Percentiles rank a stretch among this genome's conserved stretches.
Conservation (phyloP, 1,140 invertebrate species). For the Tetramorium simillimum region DNA sequence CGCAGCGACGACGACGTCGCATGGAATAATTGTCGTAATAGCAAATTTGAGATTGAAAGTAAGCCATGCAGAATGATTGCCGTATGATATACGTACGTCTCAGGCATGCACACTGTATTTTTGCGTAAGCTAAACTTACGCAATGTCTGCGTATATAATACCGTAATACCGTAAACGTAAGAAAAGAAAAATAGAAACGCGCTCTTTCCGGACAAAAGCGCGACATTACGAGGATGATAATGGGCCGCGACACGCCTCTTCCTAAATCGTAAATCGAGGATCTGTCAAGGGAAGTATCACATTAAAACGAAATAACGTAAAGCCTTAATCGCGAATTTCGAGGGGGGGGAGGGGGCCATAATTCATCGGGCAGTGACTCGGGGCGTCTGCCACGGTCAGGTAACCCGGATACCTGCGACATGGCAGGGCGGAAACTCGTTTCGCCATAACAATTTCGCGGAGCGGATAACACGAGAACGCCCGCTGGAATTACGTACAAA, state of each 20-base stretch:
- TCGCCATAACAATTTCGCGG: conserved; percentile 71
- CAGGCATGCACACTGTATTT: background rate
- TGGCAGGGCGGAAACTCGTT: conserved; percentile 57
- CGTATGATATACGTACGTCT: background rate
- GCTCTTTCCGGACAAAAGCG: background rate
- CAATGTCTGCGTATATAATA: background rate
- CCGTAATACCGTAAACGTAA: background rate
- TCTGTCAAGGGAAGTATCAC: background rate
- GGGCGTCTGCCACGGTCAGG: conserved; percentile 21
- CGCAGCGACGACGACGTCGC: background rate
- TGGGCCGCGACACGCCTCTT: too few species aligned
- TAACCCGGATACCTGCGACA: conserved; percentile 24
- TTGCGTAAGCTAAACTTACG: background rate
- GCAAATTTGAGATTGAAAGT: conserved; percentile 16
- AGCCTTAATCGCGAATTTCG: conserved; percentile 5
- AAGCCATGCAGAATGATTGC: background rate
- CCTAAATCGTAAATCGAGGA: background rate
- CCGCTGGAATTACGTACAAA: conserved; percentile 79
- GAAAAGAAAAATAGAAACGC: background rate
- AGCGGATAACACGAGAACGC: conserved; percentile 69
- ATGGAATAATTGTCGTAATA: conserved; percentile 50
- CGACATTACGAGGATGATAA: background rate
- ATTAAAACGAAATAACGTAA: background rate
- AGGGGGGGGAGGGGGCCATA: background rate
- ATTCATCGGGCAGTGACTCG: conserved; percentile 29